Base-by-base conservation (phyloP, 2,888 invertebrate genomes). In the Drosophila anomalata region DNA sequence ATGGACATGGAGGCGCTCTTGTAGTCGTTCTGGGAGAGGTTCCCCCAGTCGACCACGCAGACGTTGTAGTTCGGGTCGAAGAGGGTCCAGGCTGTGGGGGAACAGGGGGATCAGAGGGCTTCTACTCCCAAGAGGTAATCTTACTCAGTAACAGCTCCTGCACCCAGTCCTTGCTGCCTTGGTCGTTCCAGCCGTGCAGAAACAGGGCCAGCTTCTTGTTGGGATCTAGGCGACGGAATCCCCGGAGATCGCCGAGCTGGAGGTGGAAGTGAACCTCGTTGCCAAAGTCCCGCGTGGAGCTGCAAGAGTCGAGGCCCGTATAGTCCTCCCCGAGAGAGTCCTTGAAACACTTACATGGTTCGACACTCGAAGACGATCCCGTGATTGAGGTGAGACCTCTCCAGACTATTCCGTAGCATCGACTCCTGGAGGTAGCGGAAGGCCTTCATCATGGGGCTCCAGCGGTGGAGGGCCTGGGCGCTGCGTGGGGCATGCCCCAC, bases 131-230 rank as follows among this genome's bases (percentile, higher is more conserved):
- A 6, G n/a, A 2, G 2, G 17, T 11, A 29, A 52, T 78, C 85
- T 83, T 77, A 91, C 91, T 81, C 51, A 79, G 77, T 26, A 90
- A 52, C 20, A 90, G 61, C 46, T 91, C 90, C 51, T 89, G 88
- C 12, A 91, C 88, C 91, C 91, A 91, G 14, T 81, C 80, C 71
- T 90, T 90, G 73, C 89, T 90, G 63, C 90, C 90, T 58, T 89
- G 84, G 76, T 91, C 89, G 54, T 90, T 89, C 91, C 91, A 91
- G 29, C 91, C 92, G 52, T 91, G 92, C 47, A 91, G 31, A n/a
- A 91, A 89, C 9, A 91, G 72, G 0, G 90, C 91, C 70, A 91
- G 42, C 65, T 89, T 86, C 59, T 86, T 79, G 2, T 65, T 74
- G 1, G 76, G 73, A 72, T 89, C 82, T 57, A 91, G 58, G 0